phyloP scores from a whole-genome alignment of 2,888 invertebrate species.

The Hesperia comma region DNA sequence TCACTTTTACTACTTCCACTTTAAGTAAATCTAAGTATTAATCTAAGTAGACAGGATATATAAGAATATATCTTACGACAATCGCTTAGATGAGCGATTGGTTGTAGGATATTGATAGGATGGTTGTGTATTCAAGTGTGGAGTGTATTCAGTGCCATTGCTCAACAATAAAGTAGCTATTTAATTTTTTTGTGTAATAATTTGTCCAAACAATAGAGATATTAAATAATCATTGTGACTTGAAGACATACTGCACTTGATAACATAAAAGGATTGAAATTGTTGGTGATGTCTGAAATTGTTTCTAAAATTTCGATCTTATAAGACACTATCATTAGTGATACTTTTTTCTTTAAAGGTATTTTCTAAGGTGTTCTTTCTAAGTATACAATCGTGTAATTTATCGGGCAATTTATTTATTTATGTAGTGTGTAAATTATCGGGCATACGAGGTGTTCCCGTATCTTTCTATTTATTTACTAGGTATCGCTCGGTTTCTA shows the following conservation, averaged over 20 bases:
- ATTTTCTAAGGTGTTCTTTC: constrained; percentile 31
- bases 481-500: not conserved
- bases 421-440: too few species aligned
- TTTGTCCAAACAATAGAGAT: not conserved
- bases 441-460: constrained; percentile 8
- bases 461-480: constrained; percentile 27
- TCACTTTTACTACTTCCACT: constrained; percentile 70
- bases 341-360: constrained; percentile 26
- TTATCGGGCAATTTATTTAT: too few species aligned
- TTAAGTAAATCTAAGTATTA: constrained; percentile 57
- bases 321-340: constrained; percentile 34
- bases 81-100: constrained; percentile 25
- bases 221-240: not conserved
- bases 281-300: constrained; percentile 6
- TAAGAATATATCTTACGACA: constrained; percentile 31
- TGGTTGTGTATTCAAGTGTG: constrained; percentile 38
- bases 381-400: constrained; percentile 28
- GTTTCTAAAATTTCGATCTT: constrained; percentile 27
- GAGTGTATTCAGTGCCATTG: constrained; percentile 32
- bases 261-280: constrained; percentile 17
- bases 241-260: constrained; percentile 26
- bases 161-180: constrained; percentile 28
- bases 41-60: constrained; percentile 46
- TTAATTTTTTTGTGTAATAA: not conserved
- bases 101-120: constrained; percentile 42